Evolutionary conservation across 2,797 vertebrate genomes (phyloP), one percentile per base, ranked within the genome.

Genomic region (Platyrinchus mystaceus): DNA sequence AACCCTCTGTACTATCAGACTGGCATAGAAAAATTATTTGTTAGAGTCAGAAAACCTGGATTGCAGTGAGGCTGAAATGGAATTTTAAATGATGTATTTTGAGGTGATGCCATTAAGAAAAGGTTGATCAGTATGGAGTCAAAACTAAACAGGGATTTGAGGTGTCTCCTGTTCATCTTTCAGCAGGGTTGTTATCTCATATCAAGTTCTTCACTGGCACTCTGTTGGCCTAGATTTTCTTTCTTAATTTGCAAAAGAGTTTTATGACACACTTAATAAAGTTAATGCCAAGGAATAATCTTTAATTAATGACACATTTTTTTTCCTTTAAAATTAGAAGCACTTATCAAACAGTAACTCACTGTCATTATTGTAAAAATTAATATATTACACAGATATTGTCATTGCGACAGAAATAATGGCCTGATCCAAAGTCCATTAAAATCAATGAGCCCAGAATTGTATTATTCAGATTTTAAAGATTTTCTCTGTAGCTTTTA

Each of bases 221-320:
- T 62, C 52, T 5, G 12, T 53, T 81, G 62, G 76, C 79, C 36
- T 39, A 52, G 47, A 76, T 86, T 81, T 93, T 73, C 28, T 59
- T 87, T 89, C 58, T 79, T 76, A 82, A 86, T 93, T 95, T 91
- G 70, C 77, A 78, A 64, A 66, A 80, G 60, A 43, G 30, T 60
- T 89, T 75, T 87, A 50, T 50, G 30, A 62, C 24, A 77, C 56
- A 74, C 27, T 92, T 93, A 44, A 75, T 93, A 94, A 94, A 94
- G 94, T 92, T 84, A 92, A 87, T 87, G 64, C 60, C 39, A 60
- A 87, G 30, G 41, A 76, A 85, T 87, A 93, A 83, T 89, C 60
- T 95, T 89, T 90, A 95, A 94, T 91, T 95, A 89, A 81, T 81
- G 63, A 71, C 62, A 85, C 67, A 6, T 70, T 92, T 95, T 93